Evolutionary conservation across 2,888 invertebrate genomes (phyloP).

Genomic region (Drosophila pseudotakahashii): DNA sequence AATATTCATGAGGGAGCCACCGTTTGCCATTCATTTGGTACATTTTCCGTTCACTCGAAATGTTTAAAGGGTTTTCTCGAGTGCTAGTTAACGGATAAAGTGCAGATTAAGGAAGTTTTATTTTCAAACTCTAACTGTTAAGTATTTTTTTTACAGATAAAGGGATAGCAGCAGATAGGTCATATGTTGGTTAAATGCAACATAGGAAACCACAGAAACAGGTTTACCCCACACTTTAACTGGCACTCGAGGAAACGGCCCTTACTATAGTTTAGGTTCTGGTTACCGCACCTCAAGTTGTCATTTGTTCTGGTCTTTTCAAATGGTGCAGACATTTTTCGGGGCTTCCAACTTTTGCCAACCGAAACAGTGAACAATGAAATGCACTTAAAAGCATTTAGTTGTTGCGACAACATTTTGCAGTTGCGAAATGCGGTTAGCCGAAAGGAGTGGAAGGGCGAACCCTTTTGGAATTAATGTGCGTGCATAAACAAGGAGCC

Average conservation of each 20-base stretch:
- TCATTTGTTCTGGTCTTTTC: conserved; percentile 22
- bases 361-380: conserved; percentile 46
- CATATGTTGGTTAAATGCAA: too few relatives aligned
- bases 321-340: conserved; percentile 20
- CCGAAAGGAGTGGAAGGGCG: conserved; percentile 16
- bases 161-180: too few relatives aligned
- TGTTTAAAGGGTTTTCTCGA: too few relatives aligned
- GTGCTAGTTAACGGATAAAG: too few relatives aligned
- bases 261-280: background rate
- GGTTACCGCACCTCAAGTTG: conserved; percentile 45
- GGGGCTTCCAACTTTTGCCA: conserved; percentile 27
- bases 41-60: background rate
- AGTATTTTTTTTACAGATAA: too few relatives aligned
- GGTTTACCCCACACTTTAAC: too few relatives aligned
- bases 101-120: too few relatives aligned
- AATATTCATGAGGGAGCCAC: conserved; percentile 65
- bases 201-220: too few relatives aligned
- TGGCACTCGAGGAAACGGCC: too few relatives aligned
- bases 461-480: conserved; percentile 72
- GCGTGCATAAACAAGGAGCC: conserved; percentile 72
- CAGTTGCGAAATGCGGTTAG: conserved; percentile 69
- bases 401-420: conserved; percentile 72
- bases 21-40: background rate
- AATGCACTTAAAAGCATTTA: conserved; percentile 80
- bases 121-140: too few relatives aligned